Base-by-base conservation (phyloP, 2,113 vertebrate genomes). In the Chionodraco myersi region DNA sequence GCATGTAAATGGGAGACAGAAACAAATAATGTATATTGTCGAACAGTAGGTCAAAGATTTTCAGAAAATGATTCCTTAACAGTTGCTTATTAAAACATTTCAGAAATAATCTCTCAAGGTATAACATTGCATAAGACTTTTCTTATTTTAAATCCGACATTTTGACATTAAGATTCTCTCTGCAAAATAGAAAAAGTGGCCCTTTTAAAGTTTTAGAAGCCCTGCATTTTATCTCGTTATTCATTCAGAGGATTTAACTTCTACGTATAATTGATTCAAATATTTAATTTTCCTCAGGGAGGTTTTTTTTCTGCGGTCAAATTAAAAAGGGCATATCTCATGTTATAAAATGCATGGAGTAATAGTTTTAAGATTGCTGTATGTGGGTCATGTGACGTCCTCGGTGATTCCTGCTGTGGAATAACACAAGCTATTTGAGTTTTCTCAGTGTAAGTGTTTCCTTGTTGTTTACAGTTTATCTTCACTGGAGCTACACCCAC, bases 201-300 rank as follows among this genome's bases (percentile, higher is more conserved):
- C 67, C 5, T 80, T 85, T 76, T 67, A 76, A 83, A 83, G 70
- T 84, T 82, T 78, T n/a, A 73, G 58, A 80, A 69, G 64, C 48
- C 61, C 21, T 80, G 58, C 66, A 78, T 85, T 85, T 72, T 57
- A 74, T 84, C 72, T 63, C 0, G 14, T 72, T 82, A 82, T 58
- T 77, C 72, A 87, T 82, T 82, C 59, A 63, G 75, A 60, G 63
- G 51, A 71, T 83, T 76, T 85, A 71, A 80, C 62, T 56, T 69
- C 53, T 70, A 76, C 83, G 67, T 79, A 71, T 87, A 88, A 85
- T 83, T 85, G 57, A 85, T 77, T 83, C 36, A n/a, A 68, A 77
- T 76, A 73, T 85, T 77, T 52, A 62, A 76, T 80, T 88, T 86
- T 80, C 57, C 62, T 75, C 14, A 14, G 53, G 66, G 75, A 82